Base-by-base conservation (phyloP, 1,140 invertebrate species). In the Portunus trituberculatus region DNA sequence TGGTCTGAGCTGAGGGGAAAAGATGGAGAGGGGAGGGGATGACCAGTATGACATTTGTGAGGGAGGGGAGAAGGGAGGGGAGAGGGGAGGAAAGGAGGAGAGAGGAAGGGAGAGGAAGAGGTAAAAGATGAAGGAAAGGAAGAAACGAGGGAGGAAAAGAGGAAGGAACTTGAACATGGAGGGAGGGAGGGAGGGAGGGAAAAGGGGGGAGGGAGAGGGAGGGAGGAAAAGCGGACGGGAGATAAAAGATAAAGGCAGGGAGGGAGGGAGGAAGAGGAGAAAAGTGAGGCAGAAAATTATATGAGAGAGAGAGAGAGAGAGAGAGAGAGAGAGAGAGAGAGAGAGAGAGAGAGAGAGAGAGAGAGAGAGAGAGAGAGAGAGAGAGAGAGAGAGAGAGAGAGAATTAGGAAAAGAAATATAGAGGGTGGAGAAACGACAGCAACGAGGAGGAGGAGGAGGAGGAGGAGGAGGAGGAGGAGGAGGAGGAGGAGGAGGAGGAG, bases 301-400 rank as follows among this genome's bases (percentile, higher is more conserved):
- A 59, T 59, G 8, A 14, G 12, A 76, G 67, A n/a, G 7, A 76
- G 67, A n/a, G 67, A 76, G 67, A n/a, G 67, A 76, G 67, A n/a
- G 67, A 76, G 67, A n/a, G 67, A 76, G 67, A n/a, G 67, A 76
- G 67, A n/a, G 67, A 76, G 67, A 76, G 7, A n/a, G 67, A 76
- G 20, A 76, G 67, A 4, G 52, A 59, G 52, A 10, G 52, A 59
- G 52, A 59, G 52, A 59, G 52, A 59, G 52, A 59, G 52, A 59
- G 52, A 59, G 52, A 59, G 52, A 59, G 52, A 59, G 52, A 59
- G 52, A 59, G 52, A 59, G 52, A 59, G 52, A 59, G 52, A 59
- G 52, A 59, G 52, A 59, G 52, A 59, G 52, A 59, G 52, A 59
- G 52, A 59, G 20, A 59, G 52, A 12, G 52, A 59, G 52, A 59